A percentile compares a stretch with the other conserved stretches of the same genome.
phyloP scores from a whole-genome alignment of 30 jellyfish, hydroid and myxozoan genomes.

The Aurelia sp. region DNA sequence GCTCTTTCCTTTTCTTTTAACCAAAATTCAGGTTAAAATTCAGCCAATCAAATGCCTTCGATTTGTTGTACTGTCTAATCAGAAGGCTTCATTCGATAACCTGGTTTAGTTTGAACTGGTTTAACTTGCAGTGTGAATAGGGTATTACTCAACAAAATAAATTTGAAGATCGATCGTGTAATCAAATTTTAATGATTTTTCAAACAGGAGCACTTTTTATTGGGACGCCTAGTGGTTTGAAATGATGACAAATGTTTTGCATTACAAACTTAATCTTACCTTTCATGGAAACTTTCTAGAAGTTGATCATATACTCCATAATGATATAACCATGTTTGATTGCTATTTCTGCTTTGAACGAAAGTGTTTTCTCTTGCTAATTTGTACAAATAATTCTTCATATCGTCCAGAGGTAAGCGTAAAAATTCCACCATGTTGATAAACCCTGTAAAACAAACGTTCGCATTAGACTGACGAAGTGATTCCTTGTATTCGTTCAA shows the following conservation, averaged over 20 bases:
- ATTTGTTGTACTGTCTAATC: too few relatives aligned
- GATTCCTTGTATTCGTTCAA: too few relatives aligned
- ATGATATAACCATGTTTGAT: conserved; percentile 91
- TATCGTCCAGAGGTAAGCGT: conserved; percentile 26
- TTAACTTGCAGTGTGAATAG: too few relatives aligned
- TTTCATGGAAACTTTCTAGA: conserved; percentile 78
- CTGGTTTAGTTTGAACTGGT: too few relatives aligned
- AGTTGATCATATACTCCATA: conserved; percentile 70
- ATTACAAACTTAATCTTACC: conserved; percentile 1
- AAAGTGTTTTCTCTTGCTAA: conserved; percentile 59
- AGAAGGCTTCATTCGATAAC: too few relatives aligned
- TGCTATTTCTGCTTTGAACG: conserved; percentile 80
- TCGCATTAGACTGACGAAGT: too few relatives aligned
- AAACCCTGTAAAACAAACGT: conserved; percentile 14
- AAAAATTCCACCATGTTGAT: conserved; percentile 50
- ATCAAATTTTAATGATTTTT: background rate
- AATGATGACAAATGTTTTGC: background rate
- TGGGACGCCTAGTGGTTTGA: background rate
- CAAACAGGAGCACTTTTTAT: background rate
- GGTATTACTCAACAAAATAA: too few relatives aligned
- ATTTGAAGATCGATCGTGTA: too few relatives aligned
- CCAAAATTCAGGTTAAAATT: too few relatives aligned
- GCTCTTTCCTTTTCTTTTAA: too few relatives aligned
- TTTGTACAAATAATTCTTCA: conserved; percentile 47
- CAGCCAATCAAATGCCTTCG: too few relatives aligned